Base-by-base conservation (phyloP, 2,888 invertebrate genomes). In the Ryuthela nishihirai region DNA sequence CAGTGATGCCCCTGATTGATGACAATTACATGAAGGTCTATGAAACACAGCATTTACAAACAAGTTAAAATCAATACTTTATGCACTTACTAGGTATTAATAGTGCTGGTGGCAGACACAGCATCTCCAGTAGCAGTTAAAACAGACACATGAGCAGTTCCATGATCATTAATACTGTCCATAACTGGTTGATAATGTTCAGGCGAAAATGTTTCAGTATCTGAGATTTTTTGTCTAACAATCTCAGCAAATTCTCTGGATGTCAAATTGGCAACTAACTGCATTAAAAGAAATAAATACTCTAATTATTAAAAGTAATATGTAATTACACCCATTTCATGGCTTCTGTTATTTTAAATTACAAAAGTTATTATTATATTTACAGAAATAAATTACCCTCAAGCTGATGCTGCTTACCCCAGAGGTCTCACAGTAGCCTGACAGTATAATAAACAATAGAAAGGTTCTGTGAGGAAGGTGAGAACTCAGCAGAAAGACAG, bases 131-230 rank as follows among this genome's bases (percentile, higher is more conserved):
- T 85, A 3, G 81, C 79, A 1, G 85, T 87, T 2, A 95, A 73
- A 36, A 94, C 83, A 0, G 89, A 88, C 25, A 93, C 80, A 71
- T 98, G 97, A 0, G 94, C 85, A 0, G 98, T 98, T 29, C 95
- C 94, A 73, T 86, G 83, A 65, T 69, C 70, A 34, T 49, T 36
- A 4, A 18, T 35, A 0, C 34, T 12, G 10, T 46, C 56, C 29
- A 43, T 36, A 18, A 47, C 34, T 2, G 54, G 49, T 17, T 49
- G 58, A 29, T 65, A 64, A 43, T 44, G 45, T n/a, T n/a, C 20
- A 15, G 45, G 21, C 4, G 65, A 48, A n/a, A 29, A 36, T 2
- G 53, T 62, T 4, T 35, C 35, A 2, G 79, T 72, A 62, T 88
- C 87, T 52, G 80, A 78, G 48, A 94, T 88, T 67, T 75, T 74